Conservation (phyloP, 2,888 invertebrate species). For the Torymus tubicola region DNA sequence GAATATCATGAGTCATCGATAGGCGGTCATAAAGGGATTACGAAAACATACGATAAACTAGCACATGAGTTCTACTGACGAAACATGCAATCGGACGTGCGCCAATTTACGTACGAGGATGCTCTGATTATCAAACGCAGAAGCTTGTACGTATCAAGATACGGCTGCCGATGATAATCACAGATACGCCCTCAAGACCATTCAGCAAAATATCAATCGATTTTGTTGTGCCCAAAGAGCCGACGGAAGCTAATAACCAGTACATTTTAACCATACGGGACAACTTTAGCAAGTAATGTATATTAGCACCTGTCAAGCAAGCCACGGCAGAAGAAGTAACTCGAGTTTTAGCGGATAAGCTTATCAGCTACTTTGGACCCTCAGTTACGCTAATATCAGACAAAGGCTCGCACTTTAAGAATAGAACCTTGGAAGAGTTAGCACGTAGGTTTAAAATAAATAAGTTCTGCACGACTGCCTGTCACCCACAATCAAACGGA, state of each 20-base stretch:
- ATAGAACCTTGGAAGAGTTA: too few species aligned
- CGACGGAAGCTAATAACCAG: background rate
- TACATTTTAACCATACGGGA: background rate
- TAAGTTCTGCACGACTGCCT: background rate
- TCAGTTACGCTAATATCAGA: background rate
- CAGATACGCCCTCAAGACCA: background rate
- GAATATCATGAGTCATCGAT: too few species aligned
- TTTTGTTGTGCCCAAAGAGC: background rate
- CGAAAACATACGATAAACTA: too few species aligned
- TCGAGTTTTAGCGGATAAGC: too few species aligned
- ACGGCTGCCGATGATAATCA: background rate
- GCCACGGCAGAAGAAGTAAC: too few species aligned
- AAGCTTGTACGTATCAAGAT: background rate
- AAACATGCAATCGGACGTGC: too few species aligned
- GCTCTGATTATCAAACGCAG: background rate
- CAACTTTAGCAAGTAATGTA: background rate
- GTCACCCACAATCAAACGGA: background rate
- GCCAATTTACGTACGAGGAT: background rate
- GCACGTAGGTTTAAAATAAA: background rate
- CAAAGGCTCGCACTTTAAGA: background rate
- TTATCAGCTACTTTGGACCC: too few species aligned
- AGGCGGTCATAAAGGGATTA: too few species aligned
- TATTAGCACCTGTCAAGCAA: background rate
- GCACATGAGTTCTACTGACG: too few species aligned
- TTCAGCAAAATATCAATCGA: background rate